Evolutionary conservation across 2,888 invertebrate genomes (phyloP).

Genomic region (Rhyacophila evoluta): DNA sequence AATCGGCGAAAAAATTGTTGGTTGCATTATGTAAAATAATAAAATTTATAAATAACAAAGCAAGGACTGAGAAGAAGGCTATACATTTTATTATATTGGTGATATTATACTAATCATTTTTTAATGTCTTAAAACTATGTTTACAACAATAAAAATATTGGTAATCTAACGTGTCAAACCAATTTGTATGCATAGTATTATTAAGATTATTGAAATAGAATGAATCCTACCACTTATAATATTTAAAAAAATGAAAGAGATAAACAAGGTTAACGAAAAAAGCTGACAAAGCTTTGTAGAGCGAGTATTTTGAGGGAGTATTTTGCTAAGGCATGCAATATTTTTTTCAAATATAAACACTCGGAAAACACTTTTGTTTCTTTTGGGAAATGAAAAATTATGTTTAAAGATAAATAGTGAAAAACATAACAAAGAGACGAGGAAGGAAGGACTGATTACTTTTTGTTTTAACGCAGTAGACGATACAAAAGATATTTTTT

Average conservation of each 20-base stretch:
- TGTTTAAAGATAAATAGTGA: slow-evolving; percentile 36
- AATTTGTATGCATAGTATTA: neutral
- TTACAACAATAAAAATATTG: too few relatives aligned
- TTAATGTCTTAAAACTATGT: too few relatives aligned
- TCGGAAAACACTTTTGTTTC: slow-evolving; percentile 28
- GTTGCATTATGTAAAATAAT: too few relatives aligned
- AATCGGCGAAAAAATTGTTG: too few relatives aligned
- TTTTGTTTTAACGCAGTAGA: neutral
- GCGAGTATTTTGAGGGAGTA: neutral
- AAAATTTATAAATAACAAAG: too few relatives aligned
- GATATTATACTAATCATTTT: too few relatives aligned
- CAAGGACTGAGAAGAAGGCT: too few relatives aligned
- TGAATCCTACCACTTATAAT: neutral
- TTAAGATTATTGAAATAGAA: neutral
- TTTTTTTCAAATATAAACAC: neutral
- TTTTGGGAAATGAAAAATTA: slow-evolving; percentile 37
- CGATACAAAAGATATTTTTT: too few relatives aligned
- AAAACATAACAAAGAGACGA: slow-evolving; percentile 14
- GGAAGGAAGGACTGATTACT: neutral
- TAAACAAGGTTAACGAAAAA: neutral
- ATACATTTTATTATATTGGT: too few relatives aligned
- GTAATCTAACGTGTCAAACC: neutral
- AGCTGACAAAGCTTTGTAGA: neutral
- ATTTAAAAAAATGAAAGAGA: neutral
- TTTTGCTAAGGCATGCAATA: neutral